Conservation (phyloP, 2,113 vertebrate species). For the Chauna torquata region DNA sequence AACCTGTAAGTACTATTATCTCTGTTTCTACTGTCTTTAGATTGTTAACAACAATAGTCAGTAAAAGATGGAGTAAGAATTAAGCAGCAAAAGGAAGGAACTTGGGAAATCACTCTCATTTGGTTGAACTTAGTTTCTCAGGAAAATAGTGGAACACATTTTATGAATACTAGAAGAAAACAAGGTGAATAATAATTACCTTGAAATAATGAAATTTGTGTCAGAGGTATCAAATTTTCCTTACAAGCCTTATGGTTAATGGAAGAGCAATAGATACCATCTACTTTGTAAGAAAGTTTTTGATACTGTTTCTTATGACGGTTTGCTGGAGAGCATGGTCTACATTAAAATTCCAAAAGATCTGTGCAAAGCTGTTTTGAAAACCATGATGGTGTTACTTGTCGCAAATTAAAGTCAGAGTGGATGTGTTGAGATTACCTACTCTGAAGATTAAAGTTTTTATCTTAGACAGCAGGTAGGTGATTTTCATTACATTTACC, state of each 20-base stretch:
- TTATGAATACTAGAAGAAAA: not conserved
- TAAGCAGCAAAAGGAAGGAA: not conserved
- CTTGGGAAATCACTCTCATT: not conserved
- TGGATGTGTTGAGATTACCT: not conserved
- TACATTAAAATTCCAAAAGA: not conserved
- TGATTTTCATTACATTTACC: not conserved
- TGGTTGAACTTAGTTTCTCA: not conserved
- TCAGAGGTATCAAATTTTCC: not conserved
- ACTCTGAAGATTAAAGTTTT: not conserved
- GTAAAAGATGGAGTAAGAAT: not conserved
- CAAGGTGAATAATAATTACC: not conserved
- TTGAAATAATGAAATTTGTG: not conserved
- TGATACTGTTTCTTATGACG: not conserved
- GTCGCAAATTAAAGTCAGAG: not conserved
- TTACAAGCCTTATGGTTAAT: not conserved
- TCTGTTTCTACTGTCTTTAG: not conserved
- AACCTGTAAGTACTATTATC: slow-evolving; percentile 83
- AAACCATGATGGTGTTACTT: not conserved
- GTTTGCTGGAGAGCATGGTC: not conserved
- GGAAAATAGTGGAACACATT: not conserved
- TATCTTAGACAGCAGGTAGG: not conserved
- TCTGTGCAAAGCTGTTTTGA: not conserved
- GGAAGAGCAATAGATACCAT: not conserved
- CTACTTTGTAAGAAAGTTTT: not conserved
- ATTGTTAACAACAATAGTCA: not conserved